Base-by-base conservation (phyloP, 2,888 invertebrate species). In the Alloplasta piceator region DNA sequence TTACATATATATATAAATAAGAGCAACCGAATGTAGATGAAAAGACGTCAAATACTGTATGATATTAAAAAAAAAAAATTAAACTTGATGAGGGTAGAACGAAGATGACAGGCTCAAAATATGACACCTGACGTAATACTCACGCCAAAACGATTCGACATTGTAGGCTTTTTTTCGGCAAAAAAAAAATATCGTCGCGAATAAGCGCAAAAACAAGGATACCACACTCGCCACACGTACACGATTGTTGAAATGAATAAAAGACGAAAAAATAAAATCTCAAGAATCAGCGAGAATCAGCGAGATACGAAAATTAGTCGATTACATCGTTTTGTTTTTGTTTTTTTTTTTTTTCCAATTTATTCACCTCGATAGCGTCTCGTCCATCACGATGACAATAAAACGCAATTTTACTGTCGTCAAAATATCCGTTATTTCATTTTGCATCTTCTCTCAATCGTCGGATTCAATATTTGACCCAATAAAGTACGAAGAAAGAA, bases 61-160 rank as follows among this genome's bases (percentile, higher is more conserved):
- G n/a, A n/a, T n/a, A n/a, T n/a, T n/a, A n/a, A n/a, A 89, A 88
- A 89, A 89, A 89, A 88, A 89, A 86, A 86, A 87, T 87, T 88
- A 87, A 82, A 58, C 26, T 3, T 26, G 26, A 56, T 56, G 43
- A 64, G 38, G 50, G 80, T 73, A 72, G 46, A 58, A 36, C 41
- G 63, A 48, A 72, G 63, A 26, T 1, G 12, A 43, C 72, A 64
- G 68, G 76, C 67, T 73, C 72, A 52, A n/a, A n/a, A 77, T 68
- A 76, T 26, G 26, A 26, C 3, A 64, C 77, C 76, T 80, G 80
- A 73, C 72, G 80, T 77, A 73, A 77, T 80, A 77, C 80, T 80
- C 80, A 73, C 72, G 58, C 48, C 26, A 26, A 73, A 80, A 60
- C 80, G 80, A 76, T 80, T 80, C 80, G 77, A 80, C 72, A 56